Conservation (phyloP, 2,888 invertebrate genomes). For the Serrognathus titanus region DNA sequence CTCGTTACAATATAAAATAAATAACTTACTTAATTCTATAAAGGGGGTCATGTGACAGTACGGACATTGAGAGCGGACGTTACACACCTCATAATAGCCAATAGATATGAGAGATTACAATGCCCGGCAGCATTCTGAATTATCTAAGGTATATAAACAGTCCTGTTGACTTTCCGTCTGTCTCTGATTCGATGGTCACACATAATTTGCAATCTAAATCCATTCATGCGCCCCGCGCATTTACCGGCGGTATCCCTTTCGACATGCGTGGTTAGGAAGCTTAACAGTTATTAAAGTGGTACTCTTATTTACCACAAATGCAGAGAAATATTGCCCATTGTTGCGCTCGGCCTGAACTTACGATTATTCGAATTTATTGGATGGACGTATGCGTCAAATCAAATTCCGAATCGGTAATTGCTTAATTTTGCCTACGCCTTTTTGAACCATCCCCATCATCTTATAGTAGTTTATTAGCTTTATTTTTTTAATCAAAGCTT, state of each 20-base stretch:
- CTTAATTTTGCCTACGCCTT: too few species aligned
- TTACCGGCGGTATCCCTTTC: conserved; percentile 23
- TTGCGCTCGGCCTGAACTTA: not conserved
- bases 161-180: conserved; percentile 18
- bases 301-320: conserved; percentile 25
- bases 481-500: too few species aligned
- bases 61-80: conserved; percentile 15
- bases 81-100: conserved; percentile 25
- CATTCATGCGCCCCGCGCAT: conserved; percentile 28
- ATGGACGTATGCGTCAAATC: too few species aligned
- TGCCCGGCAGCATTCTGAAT: conserved; percentile 24
- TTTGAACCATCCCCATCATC: too few species aligned
- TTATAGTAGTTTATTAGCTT: too few species aligned
- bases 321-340: conserved; percentile 25
- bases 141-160: conserved; percentile 21
- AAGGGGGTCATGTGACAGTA: conserved; percentile 13
- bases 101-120: conserved; percentile 25
- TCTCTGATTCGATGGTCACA: conserved; percentile 24
- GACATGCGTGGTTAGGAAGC: conserved; percentile 28
- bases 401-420: too few species aligned
- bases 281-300: conserved; percentile 25
- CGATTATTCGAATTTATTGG: too few species aligned
- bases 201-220: conserved; percentile 35
- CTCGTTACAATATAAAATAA: conserved; percentile 13
- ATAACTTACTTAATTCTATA: conserved; percentile 18